Conservation (phyloP, 2,888 invertebrate genomes). For the Dascillus cervinus region DNA sequence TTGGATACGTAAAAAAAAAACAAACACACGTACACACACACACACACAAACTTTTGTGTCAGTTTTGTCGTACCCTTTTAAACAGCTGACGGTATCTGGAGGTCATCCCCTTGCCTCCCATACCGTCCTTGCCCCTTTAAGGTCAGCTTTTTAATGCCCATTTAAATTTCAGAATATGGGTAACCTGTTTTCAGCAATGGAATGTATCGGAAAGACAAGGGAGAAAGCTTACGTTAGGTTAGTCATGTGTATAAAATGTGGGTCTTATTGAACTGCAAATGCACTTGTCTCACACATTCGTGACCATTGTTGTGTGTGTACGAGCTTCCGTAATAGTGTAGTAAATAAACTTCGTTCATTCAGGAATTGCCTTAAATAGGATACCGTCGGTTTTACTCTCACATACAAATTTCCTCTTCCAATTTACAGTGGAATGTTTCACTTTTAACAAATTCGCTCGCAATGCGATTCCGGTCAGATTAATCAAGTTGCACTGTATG, state of each 20-base stretch:
- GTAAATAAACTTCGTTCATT: constrained; percentile 11
- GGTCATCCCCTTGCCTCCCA: constrained; percentile 13
- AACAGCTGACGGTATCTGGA: constrained; percentile 21
- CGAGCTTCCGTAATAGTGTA: constrained; percentile 11
- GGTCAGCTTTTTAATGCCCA: constrained; percentile 22
- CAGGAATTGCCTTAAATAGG: constrained; percentile 3
- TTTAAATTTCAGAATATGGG: constrained; percentile 25
- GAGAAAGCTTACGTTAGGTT: constrained; percentile 17
- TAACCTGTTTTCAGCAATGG: constrained; percentile 22
- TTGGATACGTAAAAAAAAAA: too few species aligned
- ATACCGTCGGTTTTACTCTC: constrained; percentile 3
- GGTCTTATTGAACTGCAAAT: constrained; percentile 13
- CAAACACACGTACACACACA: too few species aligned
- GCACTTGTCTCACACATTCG: constrained; percentile 13
- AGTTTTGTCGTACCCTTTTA: constrained; percentile 15
- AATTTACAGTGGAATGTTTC: too few species aligned
- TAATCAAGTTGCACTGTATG: too few species aligned
- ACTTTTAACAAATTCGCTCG: too few species aligned
- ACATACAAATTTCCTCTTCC: too few species aligned
- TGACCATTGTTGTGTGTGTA: constrained; percentile 11
- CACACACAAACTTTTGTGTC: too few species aligned
- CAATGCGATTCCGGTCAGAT: too few species aligned
- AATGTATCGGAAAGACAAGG: constrained; percentile 16
- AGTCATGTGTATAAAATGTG: constrained; percentile 17
- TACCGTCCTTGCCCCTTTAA: constrained; percentile 27